Evolutionary conservation across 2,888 invertebrate species (phyloP).

Genomic region (Blomia tropicalis): DNA sequence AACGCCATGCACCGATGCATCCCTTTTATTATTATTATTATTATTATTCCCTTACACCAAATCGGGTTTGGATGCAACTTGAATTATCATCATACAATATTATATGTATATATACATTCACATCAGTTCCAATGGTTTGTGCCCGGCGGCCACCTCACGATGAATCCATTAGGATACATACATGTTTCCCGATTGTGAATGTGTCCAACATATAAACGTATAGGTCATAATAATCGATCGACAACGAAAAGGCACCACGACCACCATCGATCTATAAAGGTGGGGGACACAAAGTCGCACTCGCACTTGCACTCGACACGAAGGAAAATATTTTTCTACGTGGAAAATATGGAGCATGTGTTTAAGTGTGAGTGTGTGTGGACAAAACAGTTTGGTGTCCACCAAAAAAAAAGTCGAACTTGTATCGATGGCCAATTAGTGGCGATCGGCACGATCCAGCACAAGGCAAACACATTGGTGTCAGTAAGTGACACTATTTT

Average conservation of each 20-base stretch:
- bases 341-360: neutral
- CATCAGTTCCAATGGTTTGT: neutral
- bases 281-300: too few species aligned
- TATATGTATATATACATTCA: too few species aligned
- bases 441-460: constrained; percentile 9
- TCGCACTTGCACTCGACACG: too few species aligned
- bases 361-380: neutral
- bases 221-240: too few species aligned
- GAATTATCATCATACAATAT: too few species aligned
- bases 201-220: neutral
- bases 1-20: neutral
- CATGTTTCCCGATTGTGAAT: neutral
- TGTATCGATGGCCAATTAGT: constrained; percentile 6
- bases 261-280: too few species aligned
- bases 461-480: neutral
- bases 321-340: too few species aligned
- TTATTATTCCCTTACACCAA: too few species aligned
- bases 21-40: too few species aligned
- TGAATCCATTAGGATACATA: neutral
- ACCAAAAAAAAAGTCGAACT: too few species aligned
- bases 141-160: neutral
- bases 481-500: constrained; percentile 9
- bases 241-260: too few species aligned
- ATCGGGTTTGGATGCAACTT: too few species aligned
- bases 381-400: neutral